Percentiles rank a stretch among this genome's conserved stretches.
These are phyloP conservation scores for Lateolabrax maculatus DNA, from an alignment of 2,797 vertebrate genomes.

Conservation along the genomic window DNA sequence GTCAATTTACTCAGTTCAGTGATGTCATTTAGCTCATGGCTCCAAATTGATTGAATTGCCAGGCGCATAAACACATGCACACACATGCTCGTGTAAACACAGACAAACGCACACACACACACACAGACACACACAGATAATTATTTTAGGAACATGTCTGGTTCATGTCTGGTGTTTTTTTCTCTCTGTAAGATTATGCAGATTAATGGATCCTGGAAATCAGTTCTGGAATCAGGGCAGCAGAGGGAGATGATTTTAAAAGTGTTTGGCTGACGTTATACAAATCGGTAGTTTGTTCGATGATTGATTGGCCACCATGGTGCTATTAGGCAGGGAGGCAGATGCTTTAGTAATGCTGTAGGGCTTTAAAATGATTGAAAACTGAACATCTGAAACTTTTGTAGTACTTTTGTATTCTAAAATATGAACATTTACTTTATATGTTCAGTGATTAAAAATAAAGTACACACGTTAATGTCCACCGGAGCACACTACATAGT, in stretches of 20 bases:
- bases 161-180: constrained; percentile 19
- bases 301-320: constrained; percentile 40
- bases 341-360: constrained; percentile 9
- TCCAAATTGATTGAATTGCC: constrained; percentile 51
- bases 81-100: neutral
- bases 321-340: constrained; percentile 23
- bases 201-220: constrained; percentile 44
- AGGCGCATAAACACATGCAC: constrained; percentile 1
- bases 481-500: too few species aligned
- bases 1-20: constrained; percentile 66
- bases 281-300: constrained; percentile 16
- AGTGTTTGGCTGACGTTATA: constrained; percentile 35
- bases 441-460: neutral
- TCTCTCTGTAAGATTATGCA: constrained; percentile 5
- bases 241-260: constrained; percentile 22
- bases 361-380: constrained; percentile 15
- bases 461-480: too few species aligned
- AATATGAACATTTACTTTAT: neutral
- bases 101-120: neutral
- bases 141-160: constrained; percentile 37
- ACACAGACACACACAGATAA: neutral
- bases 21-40: constrained; percentile 53
- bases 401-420: neutral
- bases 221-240: constrained; percentile 26
- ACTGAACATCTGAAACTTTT: neutral